Evolutionary conservation across 2,797 vertebrate species (phyloP), one percentile per base, ranked within the genome.

Genomic region (Adrianichthys oophorus): DNA sequence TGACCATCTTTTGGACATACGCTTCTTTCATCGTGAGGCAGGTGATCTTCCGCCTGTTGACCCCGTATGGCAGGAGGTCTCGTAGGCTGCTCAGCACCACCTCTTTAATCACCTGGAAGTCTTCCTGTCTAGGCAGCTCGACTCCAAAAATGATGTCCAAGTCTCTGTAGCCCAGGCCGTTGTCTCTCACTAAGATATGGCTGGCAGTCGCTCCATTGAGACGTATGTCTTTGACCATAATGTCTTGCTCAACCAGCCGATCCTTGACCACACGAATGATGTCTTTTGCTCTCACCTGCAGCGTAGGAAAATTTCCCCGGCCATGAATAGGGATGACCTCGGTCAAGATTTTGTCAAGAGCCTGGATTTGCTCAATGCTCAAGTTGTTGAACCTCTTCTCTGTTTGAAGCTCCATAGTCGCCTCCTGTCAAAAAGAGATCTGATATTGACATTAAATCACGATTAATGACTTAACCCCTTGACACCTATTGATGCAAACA

Each of bases 1-100:
- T 99, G 32, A 99, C 94, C 97, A 99, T 98, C 90, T 99, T 99
- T 84, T 98, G 95, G 46, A 99, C 97, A 0, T 99, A 99, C 12
- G 95, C 97, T 21, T 97, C 95, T 70, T 97, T 98, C 96, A 99
- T 96, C 2, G 88, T 98, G 56, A 94, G 91, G 43, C 91, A 92
- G 0, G 96, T 98, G 76, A 99, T 96, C 83, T 97, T 99, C 52
- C 97, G 92, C 62, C 96, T 95, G 87, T 98, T 98, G 4, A 98
- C 96, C 1, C 95, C 94, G 48, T 59, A 86, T 1, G 90, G 90
- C 13, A 91, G 90, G 21, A 91, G 87, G 72, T 91, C 90, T 59
- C 88, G 94, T n/a, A 99, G 90, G 84, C 95, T 97, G 29, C 94
- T 86, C 43, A 99, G 89, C 74, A 99, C 97, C 2, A 93, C 90